phyloP scores from a whole-genome alignment of 2,888 invertebrate genomes.

The Aphelenchoides bicaudatus region DNA sequence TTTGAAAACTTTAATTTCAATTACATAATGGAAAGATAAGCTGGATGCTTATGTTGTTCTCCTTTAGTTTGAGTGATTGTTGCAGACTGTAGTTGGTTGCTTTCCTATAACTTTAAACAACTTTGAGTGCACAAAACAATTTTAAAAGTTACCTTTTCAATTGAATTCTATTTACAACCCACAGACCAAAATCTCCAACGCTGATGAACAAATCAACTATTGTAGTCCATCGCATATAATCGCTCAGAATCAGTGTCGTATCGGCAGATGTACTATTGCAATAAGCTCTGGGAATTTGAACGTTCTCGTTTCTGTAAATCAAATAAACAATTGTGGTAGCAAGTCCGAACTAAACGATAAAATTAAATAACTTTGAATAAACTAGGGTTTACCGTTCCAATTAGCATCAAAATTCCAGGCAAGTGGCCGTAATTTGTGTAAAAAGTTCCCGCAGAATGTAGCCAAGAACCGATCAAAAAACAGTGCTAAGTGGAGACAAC shows the following conservation, averaged over 20 bases:
- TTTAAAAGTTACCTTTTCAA: conserved; percentile 3
- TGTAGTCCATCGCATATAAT: background rate
- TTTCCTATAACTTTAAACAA: background rate
- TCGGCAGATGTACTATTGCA: conserved; percentile 2
- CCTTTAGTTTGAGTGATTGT: background rate
- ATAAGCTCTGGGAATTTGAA: background rate
- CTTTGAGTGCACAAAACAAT: background rate
- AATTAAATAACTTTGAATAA: background rate
- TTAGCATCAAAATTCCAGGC: background rate
- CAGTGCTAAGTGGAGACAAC: conserved; percentile 9
- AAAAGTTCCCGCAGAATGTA: background rate
- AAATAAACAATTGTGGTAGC: background rate
- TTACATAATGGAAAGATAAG: background rate
- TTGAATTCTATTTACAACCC: conserved; percentile 7
- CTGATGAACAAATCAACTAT: background rate
- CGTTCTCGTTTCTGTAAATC: background rate
- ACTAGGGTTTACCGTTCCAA: background rate
- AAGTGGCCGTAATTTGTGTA: background rate
- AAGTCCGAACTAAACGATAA: background rate
- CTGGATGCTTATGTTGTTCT: background rate
- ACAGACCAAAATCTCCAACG: background rate
- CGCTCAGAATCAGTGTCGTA: conserved; percentile 5
- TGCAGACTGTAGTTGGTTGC: background rate
- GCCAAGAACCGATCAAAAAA: conserved; percentile 14
- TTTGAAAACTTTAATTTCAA: background rate